Evolutionary conservation across 2,113 vertebrate genomes (phyloP), one percentile per base, ranked within the genome.

Genomic region (Cygnus atratus): DNA sequence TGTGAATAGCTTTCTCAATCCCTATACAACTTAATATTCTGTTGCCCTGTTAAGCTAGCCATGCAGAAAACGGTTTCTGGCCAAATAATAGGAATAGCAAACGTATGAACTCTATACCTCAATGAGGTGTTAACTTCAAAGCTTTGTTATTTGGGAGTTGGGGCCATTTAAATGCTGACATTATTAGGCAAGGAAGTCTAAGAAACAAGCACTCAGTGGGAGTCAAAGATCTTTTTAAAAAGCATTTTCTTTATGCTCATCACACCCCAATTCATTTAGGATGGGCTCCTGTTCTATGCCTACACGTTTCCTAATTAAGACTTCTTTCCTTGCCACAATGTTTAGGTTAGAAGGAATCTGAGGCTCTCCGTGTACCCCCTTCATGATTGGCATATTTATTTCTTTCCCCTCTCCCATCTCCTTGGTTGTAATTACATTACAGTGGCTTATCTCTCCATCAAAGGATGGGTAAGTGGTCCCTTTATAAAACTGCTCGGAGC

Each of bases 101-200:
- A 97, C 88, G 88, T 97, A 97, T 97, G 97, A 97, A 97, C 96
- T 97, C 97, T 97, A 97, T 96, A 97, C 96, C 96, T 97, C 97
- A 97, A 97, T 97, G 97, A 97, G 97, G 97, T 97, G 97, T 97
- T 97, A 97, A 97, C 97, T 97, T 97, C 97, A 97, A 97, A 97
- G 97, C 92, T 95, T 95, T 80, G 93, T 96, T 96, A 96, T 96
- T 96, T 96, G 85, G 89, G 94, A 96, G 84, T 93, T 93, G 96
- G 93, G 93, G 89, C 94, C 94, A 97, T 97, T 97, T 97, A 97
- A 97, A 97, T 97, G 96, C 97, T 97, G 95, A 97, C 97, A 97
- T 97, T 97, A 97, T 97, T 97, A 97, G 96, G 94, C 97, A 97
- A 97, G 97, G 97, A 97, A 97, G 96, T 97, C 97, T 97, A 97